Evolutionary conservation across 53 echinoderm and acorn worm genomes (phyloP).

Genomic region (Paelopatides confundens): DNA sequence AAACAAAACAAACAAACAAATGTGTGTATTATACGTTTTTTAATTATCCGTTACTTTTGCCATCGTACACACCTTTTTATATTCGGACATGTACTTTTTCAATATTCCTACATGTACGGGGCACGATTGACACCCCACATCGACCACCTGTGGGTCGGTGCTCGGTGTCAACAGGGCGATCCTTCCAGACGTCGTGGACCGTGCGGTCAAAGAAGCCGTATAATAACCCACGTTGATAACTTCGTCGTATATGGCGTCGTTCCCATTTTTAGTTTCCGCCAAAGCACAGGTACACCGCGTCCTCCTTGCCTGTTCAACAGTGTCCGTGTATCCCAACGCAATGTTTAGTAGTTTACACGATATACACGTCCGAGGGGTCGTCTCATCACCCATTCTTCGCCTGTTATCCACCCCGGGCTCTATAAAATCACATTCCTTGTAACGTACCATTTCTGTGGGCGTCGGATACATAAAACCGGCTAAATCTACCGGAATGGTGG

Average conservation of each 20-base stretch:
- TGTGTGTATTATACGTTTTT: too few relatives aligned
- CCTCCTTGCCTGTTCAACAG: background rate
- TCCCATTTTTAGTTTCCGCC: background rate
- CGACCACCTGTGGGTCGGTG: too few relatives aligned
- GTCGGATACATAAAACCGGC: background rate
- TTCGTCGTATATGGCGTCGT: background rate
- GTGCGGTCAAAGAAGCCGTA: background rate
- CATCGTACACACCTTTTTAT: too few relatives aligned
- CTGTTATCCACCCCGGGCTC: conserved; percentile 1
- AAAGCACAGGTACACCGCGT: background rate
- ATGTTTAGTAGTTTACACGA: background rate
- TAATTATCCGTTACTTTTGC: too few relatives aligned
- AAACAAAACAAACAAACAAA: too few relatives aligned
- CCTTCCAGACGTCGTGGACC: background rate
- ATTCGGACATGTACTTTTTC: background rate
- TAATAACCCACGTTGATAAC: background rate
- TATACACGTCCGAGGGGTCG: background rate
- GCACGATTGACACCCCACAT: background rate
- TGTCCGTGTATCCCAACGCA: background rate
- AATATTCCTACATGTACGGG: background rate
- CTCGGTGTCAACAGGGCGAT: background rate
- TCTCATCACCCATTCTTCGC: background rate
- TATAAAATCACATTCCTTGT: background rate
- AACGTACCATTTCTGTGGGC: background rate
- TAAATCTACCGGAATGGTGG: background rate